These are phyloP conservation scores for Hemibagrus wyckioides DNA, from an alignment of 2,113 vertebrate genomes.

Conservation along the genomic window DNA sequence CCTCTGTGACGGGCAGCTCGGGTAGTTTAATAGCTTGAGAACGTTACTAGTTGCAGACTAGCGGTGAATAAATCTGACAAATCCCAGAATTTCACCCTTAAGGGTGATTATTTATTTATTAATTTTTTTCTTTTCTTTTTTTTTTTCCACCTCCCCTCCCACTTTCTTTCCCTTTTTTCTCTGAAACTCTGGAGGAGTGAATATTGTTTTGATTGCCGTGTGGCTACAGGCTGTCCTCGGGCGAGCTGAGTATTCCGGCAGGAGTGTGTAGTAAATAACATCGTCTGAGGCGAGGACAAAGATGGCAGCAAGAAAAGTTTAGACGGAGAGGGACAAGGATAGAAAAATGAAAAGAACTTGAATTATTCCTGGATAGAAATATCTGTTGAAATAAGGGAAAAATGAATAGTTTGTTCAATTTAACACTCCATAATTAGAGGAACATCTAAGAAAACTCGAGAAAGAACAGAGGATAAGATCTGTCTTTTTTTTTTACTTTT, in stretches of 20 bases:
- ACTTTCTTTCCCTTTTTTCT: no score
- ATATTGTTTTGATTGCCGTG: conserved; percentile 52
- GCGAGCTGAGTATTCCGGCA: conserved; percentile 42
- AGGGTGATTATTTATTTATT: no score
- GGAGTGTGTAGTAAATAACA: conserved; percentile 50
- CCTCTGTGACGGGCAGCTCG: background rate
- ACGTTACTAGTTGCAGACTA: background rate
- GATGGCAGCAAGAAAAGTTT: conserved; percentile 31
- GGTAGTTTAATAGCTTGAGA: background rate
- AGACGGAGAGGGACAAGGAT: background rate
- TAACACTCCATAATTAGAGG: background rate
- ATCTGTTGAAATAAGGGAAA: background rate
- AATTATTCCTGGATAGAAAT: no score
- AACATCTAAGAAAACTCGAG: background rate
- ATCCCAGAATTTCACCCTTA: background rate
- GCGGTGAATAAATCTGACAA: background rate
- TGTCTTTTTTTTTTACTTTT: background rate
- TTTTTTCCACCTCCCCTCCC: conserved; percentile 35
- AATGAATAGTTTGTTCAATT: background rate
- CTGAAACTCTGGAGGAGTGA: conserved; percentile 45
- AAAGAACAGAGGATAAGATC: background rate
- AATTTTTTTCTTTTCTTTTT: background rate
- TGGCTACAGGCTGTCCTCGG: conserved; percentile 54
- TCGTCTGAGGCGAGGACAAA: conserved; percentile 29
- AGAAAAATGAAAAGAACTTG: conserved; percentile 5